Evolutionary conservation across 2,888 invertebrate species (phyloP).

Genomic region (Matsumyia berberina): DNA sequence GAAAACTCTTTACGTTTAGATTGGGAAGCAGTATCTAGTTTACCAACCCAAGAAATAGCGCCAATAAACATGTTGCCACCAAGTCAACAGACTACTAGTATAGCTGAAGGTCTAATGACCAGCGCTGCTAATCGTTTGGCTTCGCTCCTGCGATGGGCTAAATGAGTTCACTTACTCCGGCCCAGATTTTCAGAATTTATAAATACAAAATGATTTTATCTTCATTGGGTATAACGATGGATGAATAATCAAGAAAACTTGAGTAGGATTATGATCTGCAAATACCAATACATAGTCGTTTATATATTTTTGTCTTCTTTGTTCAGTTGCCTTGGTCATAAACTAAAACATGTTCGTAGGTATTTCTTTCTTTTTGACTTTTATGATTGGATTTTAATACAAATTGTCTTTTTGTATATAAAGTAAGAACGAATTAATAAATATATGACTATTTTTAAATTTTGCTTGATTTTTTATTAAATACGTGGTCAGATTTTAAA

Average conservation of each 20-base stretch:
- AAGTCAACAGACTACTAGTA: conserved; percentile 84
- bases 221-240: conserved; percentile 25
- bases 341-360: conserved; percentile 39
- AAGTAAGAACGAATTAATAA: conserved; percentile 31
- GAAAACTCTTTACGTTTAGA: conserved; percentile 90
- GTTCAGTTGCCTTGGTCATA: conserved; percentile 31
- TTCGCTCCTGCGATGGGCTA: conserved; percentile 89
- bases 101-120: conserved; percentile 90
- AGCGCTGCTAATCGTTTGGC: conserved; percentile 93
- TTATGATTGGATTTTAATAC: conserved; percentile 46
- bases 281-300: conserved; percentile 23
- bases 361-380: conserved; percentile 38
- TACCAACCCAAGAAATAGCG: conserved; percentile 79
- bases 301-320: conserved; percentile 38
- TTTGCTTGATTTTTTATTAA: neutral
- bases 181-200: conserved; percentile 26
- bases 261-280: conserved; percentile 40
- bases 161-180: conserved; percentile 69
- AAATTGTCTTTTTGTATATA: conserved; percentile 65
- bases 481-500: too few relatives aligned
- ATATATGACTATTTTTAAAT: conserved; percentile 47
- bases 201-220: conserved; percentile 20
- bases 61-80: conserved; percentile 79
- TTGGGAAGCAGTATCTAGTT: conserved; percentile 89
- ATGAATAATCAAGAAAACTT: conserved; percentile 37